Conservation (phyloP, 92 coral and sea anemone genomes). For the Palythoa heliodiscus region DNA sequence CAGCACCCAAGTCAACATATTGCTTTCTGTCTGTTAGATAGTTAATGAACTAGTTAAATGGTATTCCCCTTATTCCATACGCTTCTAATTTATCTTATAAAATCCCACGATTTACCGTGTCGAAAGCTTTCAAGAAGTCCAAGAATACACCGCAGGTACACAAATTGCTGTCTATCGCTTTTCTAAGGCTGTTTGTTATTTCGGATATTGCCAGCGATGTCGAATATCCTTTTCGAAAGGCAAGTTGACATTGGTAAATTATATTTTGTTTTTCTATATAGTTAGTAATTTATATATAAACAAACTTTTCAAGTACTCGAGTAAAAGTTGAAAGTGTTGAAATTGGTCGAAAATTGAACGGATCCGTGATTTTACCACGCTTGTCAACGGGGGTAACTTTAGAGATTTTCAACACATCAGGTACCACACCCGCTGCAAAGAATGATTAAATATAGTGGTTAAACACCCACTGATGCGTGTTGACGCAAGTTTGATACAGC, state of each 20-base stretch:
- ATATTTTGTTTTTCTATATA: constrained; percentile 49
- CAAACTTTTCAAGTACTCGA: constrained; percentile 47
- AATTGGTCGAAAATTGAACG: constrained; percentile 56
- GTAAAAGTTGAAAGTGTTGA: constrained; percentile 57
- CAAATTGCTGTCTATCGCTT: constrained; percentile 45
- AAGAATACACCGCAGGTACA: constrained; percentile 57
- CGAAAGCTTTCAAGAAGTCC: constrained; percentile 51
- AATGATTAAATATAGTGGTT: constrained; percentile 37
- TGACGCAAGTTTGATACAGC: constrained; percentile 53
- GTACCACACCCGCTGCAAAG: constrained; percentile 49
- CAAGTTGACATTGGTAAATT: constrained; percentile 41
- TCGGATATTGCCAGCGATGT: constrained; percentile 43
- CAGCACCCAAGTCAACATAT: background rate
- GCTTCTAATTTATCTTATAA: constrained; percentile 36
- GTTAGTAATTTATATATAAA: constrained; percentile 41
- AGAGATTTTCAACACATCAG: constrained; percentile 50
- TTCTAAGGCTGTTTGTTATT: constrained; percentile 42
- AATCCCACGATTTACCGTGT: background rate
- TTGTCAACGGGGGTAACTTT: constrained; percentile 56
- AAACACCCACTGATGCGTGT: constrained; percentile 34
- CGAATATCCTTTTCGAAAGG: constrained; percentile 36
- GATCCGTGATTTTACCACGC: constrained; percentile 58
- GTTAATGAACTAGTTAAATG: constrained; percentile 15
- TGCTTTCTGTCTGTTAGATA: constrained; percentile 29
- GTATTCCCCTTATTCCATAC: constrained; percentile 40